Evolutionary conservation across 2,113 vertebrate species (phyloP), one percentile per base, ranked within the genome.

Genomic region (Indicator indicator): DNA sequence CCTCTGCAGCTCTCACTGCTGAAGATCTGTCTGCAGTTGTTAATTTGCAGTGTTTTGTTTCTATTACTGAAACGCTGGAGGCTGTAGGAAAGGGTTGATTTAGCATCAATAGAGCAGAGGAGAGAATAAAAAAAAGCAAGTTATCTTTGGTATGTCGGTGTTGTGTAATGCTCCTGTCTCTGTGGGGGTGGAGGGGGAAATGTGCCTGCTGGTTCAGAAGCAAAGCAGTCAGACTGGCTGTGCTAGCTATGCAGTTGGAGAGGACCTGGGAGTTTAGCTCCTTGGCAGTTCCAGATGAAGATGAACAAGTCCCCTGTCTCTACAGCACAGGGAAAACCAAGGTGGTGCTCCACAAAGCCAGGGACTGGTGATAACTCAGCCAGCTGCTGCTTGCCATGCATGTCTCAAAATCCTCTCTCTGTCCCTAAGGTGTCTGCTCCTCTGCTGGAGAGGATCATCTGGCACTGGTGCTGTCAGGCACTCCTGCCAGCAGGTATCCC

Each of bases 31-130:
- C 68, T 86, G n/a, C 55, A 52, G 6, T 81, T 95, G 91, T 76
- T 83, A 77, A 54, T 72, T 68, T 11, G 3, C 27, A 44, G 18
- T 23, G 8, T 59, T 67, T 63, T 52, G 9, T 48, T 60, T 52
- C 50, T 78, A 15, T 92, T 95, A 77, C 54, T 86, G 65, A 81
- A 48, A 81, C 65, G 52, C 81, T 84, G 56, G 73, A 85, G 82
- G 94, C 65, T 85, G 70, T 36, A 36, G 27, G 27, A 28, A 46
- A 26, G 60, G n/a, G 56, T 72, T 83, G 62, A 73, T 89, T 89
- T 88, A 77, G 67, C 88, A 75, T 86, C 81, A 80, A 55, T 54
- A 93, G 71, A 77, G 63, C 24, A 81, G 74, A 89, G 50, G 67
- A 91, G 70, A 52, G 19, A 46, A 48, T 54, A n/a, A 40, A 90